Percentiles rank a stretch among this genome's conserved stretches.
phyloP scores from a whole-genome alignment of 2,113 vertebrate species.

The Theristicus caerulescens region DNA sequence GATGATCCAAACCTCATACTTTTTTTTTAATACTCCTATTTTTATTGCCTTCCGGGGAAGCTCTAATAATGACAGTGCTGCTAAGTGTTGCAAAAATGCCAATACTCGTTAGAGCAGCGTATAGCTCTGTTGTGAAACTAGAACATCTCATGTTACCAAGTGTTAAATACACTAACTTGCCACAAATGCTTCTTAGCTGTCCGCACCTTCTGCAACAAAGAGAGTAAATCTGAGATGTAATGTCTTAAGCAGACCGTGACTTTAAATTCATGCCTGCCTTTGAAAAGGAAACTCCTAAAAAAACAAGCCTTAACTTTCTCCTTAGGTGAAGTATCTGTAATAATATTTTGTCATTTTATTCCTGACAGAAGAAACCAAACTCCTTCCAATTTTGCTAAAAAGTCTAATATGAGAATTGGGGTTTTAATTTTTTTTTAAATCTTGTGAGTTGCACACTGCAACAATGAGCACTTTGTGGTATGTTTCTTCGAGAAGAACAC shows the following conservation, averaged over 20 bases:
- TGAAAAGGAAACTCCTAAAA: not conserved
- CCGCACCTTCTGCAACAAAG: not conserved
- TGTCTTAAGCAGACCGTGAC: not conserved
- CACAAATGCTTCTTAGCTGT: not conserved
- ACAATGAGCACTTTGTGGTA: not conserved
- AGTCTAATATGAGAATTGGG: not conserved
- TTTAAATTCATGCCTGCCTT: not conserved
- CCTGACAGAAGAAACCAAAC: not conserved
- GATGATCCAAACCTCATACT: not conserved
- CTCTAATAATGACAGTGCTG: not conserved
- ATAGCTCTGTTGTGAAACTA: not conserved
- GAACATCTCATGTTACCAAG: not conserved
- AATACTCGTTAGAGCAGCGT: not conserved
- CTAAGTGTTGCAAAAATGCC: not conserved
- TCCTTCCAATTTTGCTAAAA: not conserved
- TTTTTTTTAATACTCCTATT: not conserved
- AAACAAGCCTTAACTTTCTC: conserved; percentile 36
- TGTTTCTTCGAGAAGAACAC: not conserved
- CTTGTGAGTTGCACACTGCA: not conserved
- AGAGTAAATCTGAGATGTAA: not conserved
- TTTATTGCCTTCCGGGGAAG: not conserved
- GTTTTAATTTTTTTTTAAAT: not conserved
- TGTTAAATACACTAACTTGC: not conserved
- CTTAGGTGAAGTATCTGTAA: not conserved
- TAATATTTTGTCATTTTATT: not conserved